Percentiles rank a stretch among this genome's conserved stretches.
Evolutionary conservation across 92 coral and sea anemone species (phyloP).

Genomic region (Heteractis magnifica): DNA sequence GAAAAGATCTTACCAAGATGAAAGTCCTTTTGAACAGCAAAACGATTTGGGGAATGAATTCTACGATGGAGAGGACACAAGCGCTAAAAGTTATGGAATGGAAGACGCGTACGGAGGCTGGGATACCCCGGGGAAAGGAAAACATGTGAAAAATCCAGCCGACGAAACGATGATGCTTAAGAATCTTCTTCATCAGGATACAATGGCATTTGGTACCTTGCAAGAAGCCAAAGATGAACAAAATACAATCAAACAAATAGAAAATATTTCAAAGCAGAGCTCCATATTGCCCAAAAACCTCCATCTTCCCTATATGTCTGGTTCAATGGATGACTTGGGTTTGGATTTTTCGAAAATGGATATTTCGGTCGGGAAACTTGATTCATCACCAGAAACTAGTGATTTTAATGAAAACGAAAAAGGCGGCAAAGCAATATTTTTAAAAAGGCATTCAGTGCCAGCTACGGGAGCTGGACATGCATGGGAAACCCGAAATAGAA

Average conservation of each 20-base stretch:
- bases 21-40: background rate
- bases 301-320: constrained; percentile 36
- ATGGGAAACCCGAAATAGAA: constrained; percentile 20
- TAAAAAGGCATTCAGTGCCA: constrained; percentile 7
- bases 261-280: constrained; percentile 37
- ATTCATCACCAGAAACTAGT: constrained; percentile 10
- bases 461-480: constrained; percentile 10
- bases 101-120: background rate
- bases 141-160: background rate
- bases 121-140: background rate
- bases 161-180: constrained; percentile 45
- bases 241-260: constrained; percentile 52
- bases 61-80: background rate
- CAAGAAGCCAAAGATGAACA: constrained; percentile 55
- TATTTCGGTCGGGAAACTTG: constrained; percentile 50
- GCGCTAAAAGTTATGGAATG: background rate
- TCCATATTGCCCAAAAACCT: constrained; percentile 43
- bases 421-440: constrained; percentile 5
- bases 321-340: constrained; percentile 27
- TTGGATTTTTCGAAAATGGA: constrained; percentile 55
- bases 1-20: background rate
- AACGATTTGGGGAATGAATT: background rate
- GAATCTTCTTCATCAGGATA: constrained; percentile 44
- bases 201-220: constrained; percentile 52
- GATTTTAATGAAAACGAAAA: constrained; percentile 14